Conservation (phyloP, 2,113 vertebrate genomes). For the Piaya cayana region DNA sequence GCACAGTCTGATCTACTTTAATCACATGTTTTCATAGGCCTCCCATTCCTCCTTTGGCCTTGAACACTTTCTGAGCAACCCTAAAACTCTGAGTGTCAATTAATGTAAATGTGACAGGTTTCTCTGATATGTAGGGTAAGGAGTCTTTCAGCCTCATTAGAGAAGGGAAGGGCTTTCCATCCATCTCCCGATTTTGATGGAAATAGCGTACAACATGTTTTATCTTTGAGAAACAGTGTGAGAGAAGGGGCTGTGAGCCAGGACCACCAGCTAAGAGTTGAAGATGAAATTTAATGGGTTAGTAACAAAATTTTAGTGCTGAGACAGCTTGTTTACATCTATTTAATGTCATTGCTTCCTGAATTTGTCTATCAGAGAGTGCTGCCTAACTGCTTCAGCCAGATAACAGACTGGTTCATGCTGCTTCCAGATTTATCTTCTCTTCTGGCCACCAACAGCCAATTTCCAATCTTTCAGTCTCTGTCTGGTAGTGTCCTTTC, state of each 20-base stretch:
- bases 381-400: conserved; percentile 62
- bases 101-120: conserved; percentile 58
- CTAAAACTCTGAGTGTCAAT: conserved; percentile 38
- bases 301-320: conserved; percentile 69
- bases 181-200: conserved; percentile 44
- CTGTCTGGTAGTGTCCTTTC: background rate
- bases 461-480: conserved; percentile 10
- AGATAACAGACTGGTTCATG: conserved; percentile 41
- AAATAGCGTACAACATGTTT: conserved; percentile 48
- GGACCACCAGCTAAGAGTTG: conserved; percentile 52
- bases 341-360: conserved; percentile 64
- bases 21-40: background rate
- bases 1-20: background rate
- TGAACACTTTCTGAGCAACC: background rate
- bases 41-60: background rate
- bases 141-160: conserved; percentile 60
- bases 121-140: conserved; percentile 36
- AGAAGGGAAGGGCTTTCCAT: conserved; percentile 39
- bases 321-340: conserved; percentile 72
- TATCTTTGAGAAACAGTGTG: conserved; percentile 50
- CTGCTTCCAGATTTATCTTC: conserved; percentile 28
- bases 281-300: conserved; percentile 70
- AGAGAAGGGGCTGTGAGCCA: conserved; percentile 44
- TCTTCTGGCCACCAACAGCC: conserved; percentile 37
- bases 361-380: conserved; percentile 59